Evolutionary conservation across 2,797 vertebrate species (phyloP).

Genomic region (Tolypeutes matacus): DNA sequence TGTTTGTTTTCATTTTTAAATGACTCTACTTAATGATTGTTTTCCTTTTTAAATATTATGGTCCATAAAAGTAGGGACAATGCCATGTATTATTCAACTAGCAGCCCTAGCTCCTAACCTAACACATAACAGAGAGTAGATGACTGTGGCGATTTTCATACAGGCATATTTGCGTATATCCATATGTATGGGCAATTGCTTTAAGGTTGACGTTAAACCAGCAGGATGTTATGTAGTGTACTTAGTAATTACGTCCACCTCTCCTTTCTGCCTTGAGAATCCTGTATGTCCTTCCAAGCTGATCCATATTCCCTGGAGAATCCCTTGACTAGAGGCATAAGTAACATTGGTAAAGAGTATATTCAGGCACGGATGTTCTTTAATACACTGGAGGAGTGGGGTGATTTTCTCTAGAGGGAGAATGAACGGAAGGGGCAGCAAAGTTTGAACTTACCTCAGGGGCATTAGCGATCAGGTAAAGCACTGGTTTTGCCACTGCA

Average conservation of each 20-base stretch:
- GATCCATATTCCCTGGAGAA: background rate
- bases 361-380: fast-evolving
- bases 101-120: no score
- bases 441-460: background rate
- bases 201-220: background rate
- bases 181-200: fast-evolving
- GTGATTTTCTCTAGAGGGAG: background rate
- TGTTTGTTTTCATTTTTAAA: background rate
- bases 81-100: fast-evolving
- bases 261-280: no score
- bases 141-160: fast-evolving
- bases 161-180: fast-evolving
- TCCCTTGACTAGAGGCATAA: fast-evolving
- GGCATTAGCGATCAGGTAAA: fast-evolving
- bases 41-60: background rate
- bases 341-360: fast-evolving
- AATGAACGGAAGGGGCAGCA: fast-evolving
- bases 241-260: background rate
- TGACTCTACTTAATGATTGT: background rate
- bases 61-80: background rate
- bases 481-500: fast-evolving
- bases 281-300: background rate
- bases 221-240: background rate
- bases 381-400: fast-evolving
- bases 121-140: fast-evolving